phyloP scores from a whole-genome alignment of 2,888 invertebrate species.

The Polyploca ridens region DNA sequence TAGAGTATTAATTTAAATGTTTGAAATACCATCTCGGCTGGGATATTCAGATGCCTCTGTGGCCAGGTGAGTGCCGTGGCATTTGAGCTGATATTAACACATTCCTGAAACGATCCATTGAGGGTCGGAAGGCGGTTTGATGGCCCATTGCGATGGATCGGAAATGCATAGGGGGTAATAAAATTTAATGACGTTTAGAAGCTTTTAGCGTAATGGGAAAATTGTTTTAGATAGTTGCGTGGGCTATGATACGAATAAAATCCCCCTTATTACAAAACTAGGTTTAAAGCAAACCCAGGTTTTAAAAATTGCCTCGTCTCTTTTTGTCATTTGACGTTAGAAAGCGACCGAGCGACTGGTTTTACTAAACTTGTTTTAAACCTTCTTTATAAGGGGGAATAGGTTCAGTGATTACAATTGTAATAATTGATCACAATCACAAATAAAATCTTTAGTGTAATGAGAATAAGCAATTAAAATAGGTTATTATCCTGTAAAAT shows the following conservation, averaged over 20 bases:
- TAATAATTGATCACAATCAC: no score
- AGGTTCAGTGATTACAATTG: no score
- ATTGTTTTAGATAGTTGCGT: not conserved
- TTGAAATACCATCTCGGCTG: constrained; percentile 36
- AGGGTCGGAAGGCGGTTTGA: constrained; percentile 29
- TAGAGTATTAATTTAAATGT: constrained; percentile 21
- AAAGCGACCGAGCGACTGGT: no score
- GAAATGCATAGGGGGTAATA: constrained; percentile 20
- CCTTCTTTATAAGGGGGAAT: no score
- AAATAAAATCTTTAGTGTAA: no score
- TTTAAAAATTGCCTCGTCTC: no score
- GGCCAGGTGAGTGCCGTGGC: constrained; percentile 24
- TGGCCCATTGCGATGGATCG: constrained; percentile 22
- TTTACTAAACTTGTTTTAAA: no score
- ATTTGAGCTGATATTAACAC: constrained; percentile 34
- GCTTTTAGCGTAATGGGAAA: not conserved
- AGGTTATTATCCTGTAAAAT: no score
- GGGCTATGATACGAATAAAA: not conserved
- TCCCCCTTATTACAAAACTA: no score
- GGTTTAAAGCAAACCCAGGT: no score
- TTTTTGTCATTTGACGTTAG: no score
- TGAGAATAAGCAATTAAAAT: no score
- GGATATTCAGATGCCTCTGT: constrained; percentile 39
- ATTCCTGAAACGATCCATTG: constrained; percentile 32
- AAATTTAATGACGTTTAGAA: not conserved